Base-by-base conservation (phyloP, 2,888 invertebrate genomes). In the Trilocha varians region DNA sequence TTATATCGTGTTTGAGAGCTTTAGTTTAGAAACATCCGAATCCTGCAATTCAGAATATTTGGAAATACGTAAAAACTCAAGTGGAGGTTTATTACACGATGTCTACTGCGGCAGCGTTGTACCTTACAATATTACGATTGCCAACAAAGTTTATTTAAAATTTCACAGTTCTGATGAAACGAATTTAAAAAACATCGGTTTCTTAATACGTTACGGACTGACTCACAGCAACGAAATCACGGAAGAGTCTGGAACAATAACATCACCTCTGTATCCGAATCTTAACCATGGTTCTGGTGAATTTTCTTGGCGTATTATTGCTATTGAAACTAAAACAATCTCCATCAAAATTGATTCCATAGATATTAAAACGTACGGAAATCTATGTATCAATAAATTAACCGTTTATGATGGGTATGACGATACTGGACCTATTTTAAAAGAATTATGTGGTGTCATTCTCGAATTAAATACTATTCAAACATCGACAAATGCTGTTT, bases 41-140 rank as follows among this genome's bases (percentile, higher is more conserved):
- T 87, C 88, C 52, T 98, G 98, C 65, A 91, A 93, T 57, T 88
- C 89, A 34, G 97, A 98, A 70, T 97, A 93, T 69, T 72, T 98
- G 18, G 97, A 97, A 87, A 86, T 98, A 41, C 89, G 96, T 18
- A 91, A 93, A 78, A 69, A 78, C 1, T 70, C 87, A 54, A 84
- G 87, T 0, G 71, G 76, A 4, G 96, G 96, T 4, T 73, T 75
- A 14, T 59, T 96, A n/a, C 57, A 96, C 11, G 85, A 73, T 1
- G 84, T 91, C 3, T 95, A 88, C 65, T 97, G 97, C 74, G 93
- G 95, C 8, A 82, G 70, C 35, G 73, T 80, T 2, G 55, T 87
- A 11, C 93, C 94, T 0, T 69, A 74, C 2, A 89, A 90, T 51
- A 73, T 91, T 0, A 89, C 90, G 1, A 79, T 87, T 1, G 77